These are phyloP conservation scores for Saccostrea glomerata DNA, from an alignment of 1,140 invertebrate genomes.

Conservation along the genomic window DNA sequence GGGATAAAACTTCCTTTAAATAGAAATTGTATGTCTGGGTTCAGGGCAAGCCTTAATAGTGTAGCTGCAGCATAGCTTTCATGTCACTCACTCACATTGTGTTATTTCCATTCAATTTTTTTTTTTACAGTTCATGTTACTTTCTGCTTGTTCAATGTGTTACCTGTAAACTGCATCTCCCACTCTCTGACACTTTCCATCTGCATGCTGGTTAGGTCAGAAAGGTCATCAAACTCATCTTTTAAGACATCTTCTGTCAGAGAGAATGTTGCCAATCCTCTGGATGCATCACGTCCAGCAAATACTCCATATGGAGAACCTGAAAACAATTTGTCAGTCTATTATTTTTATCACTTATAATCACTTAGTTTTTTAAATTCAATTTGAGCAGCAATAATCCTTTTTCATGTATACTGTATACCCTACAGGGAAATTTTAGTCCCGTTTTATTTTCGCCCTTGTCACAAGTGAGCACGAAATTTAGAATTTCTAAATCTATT, in stretches of 20 bases:
- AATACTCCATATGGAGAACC: conserved; percentile 96
- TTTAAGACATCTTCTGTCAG: conserved; percentile 86
- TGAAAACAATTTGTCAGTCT: conserved; percentile 76
- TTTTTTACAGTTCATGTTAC: neutral
- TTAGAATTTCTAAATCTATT: too few relatives aligned
- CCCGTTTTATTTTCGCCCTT: too few relatives aligned
- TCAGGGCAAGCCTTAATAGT: too few relatives aligned
- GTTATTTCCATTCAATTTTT: neutral
- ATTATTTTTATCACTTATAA: too few relatives aligned
- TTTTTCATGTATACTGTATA: too few relatives aligned
- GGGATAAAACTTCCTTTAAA: too few relatives aligned
- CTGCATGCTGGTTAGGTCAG: conserved; percentile 90
- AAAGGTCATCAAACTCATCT: conserved; percentile 96
- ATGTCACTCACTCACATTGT: neutral
- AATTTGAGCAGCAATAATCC: too few relatives aligned
- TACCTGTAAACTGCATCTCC: conserved; percentile 98
- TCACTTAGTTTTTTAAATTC: too few relatives aligned
- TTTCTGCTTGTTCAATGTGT: conserved; percentile 9
- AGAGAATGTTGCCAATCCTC: conserved; percentile 94
- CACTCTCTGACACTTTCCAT: conserved; percentile 90
- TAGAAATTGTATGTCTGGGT: too few relatives aligned
- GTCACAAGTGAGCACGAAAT: too few relatives aligned
- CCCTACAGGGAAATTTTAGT: too few relatives aligned
- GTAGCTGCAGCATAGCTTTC: too few relatives aligned
- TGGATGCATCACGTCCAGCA: conserved; percentile 96